Evolutionary conservation across 2,113 vertebrate species (phyloP).

Genomic region (Chaetodon trifascialis): DNA sequence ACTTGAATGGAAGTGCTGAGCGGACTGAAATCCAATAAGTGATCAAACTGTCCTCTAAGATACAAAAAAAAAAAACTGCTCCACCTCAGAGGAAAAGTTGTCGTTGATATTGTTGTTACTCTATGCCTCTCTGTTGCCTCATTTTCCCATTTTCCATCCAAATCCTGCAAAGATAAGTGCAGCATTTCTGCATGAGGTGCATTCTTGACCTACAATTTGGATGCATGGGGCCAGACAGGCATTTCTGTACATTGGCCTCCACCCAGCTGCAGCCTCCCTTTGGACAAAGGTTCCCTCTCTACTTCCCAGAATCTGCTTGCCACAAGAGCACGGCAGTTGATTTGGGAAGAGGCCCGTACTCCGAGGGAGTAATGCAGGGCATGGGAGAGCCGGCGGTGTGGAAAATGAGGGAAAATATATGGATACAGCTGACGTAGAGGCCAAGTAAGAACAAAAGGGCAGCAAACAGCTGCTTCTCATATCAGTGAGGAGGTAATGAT

Average conservation of each 20-base stretch:
- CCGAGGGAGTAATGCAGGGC: constrained; percentile 39
- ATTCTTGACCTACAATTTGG: constrained; percentile 54
- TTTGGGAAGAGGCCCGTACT: constrained; percentile 64
- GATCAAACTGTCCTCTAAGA: neutral
- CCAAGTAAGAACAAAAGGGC: constrained; percentile 45
- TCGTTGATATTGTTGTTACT: constrained; percentile 15
- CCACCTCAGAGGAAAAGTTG: neutral
- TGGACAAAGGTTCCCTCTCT: constrained; percentile 75
- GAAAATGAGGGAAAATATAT: neutral
- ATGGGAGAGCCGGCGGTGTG: constrained; percentile 29
- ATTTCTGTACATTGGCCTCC: constrained; percentile 61
- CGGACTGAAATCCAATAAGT: constrained; percentile 31
- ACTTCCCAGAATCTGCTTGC: constrained; percentile 74
- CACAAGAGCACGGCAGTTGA: constrained; percentile 61
- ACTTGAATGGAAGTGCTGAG: constrained; percentile 22
- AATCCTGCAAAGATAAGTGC: neutral
- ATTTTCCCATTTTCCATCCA: neutral
- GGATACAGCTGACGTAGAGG: constrained; percentile 31
- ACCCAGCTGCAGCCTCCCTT: constrained; percentile 56
- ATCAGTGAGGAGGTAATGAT: constrained; percentile 60
- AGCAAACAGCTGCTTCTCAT: constrained; percentile 80
- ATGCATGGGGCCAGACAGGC: constrained; percentile 44
- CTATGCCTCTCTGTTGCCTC: neutral
- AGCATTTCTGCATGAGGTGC: neutral
- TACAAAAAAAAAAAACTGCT: neutral